These are phyloP conservation scores for Paratilapia polleni DNA, from an alignment of 2,113 vertebrate genomes.

Conservation along the genomic window DNA sequence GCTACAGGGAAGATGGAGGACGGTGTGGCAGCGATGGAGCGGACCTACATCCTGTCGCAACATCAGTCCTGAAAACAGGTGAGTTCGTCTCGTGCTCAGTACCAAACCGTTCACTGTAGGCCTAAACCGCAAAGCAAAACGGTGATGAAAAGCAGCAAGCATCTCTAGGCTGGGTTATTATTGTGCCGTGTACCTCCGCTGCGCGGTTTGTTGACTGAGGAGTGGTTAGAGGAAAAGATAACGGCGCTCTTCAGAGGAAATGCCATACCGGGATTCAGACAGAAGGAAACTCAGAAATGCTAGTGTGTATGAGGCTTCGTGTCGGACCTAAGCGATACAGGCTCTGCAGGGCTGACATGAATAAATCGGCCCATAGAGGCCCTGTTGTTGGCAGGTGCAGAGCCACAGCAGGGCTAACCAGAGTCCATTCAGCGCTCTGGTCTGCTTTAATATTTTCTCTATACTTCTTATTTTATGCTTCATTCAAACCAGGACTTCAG, in stretches of 20 bases:
- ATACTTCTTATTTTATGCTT: not conserved
- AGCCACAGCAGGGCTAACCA: not conserved
- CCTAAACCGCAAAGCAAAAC: not conserved
- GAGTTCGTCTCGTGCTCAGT: slow-evolving; percentile 17
- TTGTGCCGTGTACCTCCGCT: not conserved
- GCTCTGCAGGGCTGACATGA: not conserved
- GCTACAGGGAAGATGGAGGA: slow-evolving; percentile 78
- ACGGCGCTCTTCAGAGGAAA: not conserved
- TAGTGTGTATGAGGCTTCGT: not conserved
- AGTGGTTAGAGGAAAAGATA: not conserved
- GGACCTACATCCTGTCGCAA: slow-evolving; percentile 51
- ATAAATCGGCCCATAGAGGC: slow-evolving; percentile 3
- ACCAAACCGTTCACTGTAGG: not conserved
- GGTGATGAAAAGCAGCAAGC: not conserved
- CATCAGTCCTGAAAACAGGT: slow-evolving; percentile 59
- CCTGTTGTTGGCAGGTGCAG: not conserved
- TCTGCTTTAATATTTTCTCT: not conserved
- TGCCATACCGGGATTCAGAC: not conserved
- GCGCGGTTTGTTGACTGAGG: not conserved
- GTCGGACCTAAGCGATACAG: not conserved
- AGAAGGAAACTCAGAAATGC: not conserved
- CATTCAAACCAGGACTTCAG: not conserved
- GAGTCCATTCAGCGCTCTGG: not conserved
- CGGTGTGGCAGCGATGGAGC: slow-evolving; percentile 24
- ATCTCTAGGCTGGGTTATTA: not conserved